These are phyloP conservation scores for Botia almorhae DNA, from an alignment of 2,797 vertebrate species.

Conservation along the genomic window DNA sequence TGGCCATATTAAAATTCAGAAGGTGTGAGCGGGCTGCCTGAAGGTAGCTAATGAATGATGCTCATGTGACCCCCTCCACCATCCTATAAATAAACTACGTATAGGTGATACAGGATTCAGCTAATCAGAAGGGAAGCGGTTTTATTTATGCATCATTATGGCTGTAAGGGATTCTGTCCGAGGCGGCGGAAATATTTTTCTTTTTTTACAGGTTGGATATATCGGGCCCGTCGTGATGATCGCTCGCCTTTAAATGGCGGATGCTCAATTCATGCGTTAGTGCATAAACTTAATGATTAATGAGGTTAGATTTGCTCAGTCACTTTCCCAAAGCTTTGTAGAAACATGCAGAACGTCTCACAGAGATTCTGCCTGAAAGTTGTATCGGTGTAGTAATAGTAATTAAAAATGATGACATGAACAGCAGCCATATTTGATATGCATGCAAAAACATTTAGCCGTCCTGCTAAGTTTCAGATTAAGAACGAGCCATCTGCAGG, in stretches of 20 bases:
- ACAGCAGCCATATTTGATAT: not conserved
- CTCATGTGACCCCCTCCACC: slow-evolving; percentile 17
- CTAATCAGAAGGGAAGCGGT: slow-evolving; percentile 1
- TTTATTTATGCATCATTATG: slow-evolving; percentile 14
- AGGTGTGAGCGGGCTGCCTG: slow-evolving; percentile 15
- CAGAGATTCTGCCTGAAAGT: not conserved
- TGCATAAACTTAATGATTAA: not conserved
- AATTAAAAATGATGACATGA: not conserved
- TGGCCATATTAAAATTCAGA: slow-evolving; percentile 35
- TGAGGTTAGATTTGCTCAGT: not conserved
- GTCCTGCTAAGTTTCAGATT: not conserved
- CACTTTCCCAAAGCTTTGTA: not conserved
- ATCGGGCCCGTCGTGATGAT: not conserved
- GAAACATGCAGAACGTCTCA: not conserved
- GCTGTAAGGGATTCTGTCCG: not conserved
- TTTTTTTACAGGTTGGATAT: not conserved
- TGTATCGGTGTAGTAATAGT: not conserved
- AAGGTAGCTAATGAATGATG: slow-evolving; percentile 36
- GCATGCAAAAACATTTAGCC: not conserved
- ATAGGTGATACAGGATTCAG: slow-evolving; percentile 10
- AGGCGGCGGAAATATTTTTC: not conserved
- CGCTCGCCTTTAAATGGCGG: slow-evolving; percentile 2
- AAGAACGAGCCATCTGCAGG: slow-evolving; percentile 3
- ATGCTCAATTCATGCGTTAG: not conserved
- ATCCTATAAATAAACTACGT: slow-evolving; percentile 33